These are phyloP conservation scores for Chrysolina americana DNA, from an alignment of 2,888 invertebrate genomes.

Conservation along the genomic window DNA sequence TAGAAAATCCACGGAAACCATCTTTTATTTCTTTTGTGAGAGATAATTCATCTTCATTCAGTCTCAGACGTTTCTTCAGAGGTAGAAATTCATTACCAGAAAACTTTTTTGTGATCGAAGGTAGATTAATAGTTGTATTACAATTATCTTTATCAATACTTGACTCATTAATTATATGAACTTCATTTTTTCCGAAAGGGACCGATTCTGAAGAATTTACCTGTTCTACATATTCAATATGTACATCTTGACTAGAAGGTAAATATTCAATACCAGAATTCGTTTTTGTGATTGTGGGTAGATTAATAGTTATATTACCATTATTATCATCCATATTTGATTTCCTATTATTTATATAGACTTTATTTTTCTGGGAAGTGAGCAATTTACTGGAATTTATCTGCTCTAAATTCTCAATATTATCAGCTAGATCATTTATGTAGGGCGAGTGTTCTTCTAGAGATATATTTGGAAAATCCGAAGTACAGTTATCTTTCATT, in stretches of 20 bases:
- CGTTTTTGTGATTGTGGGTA: conserved; percentile 33
- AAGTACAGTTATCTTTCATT: background rate
- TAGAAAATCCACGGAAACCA: conserved; percentile 30
- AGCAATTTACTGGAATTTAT: conserved; percentile 12
- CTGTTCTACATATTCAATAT: background rate
- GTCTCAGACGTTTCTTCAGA: conserved; percentile 32
- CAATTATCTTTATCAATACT: conserved; percentile 30
- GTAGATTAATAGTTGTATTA: conserved; percentile 33
- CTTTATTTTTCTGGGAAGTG: conserved; percentile 20
- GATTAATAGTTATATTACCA: conserved; percentile 29
- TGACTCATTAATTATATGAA: conserved; percentile 25
- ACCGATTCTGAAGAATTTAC: conserved; percentile 8
- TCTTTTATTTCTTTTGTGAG: conserved; percentile 25
- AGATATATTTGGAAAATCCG: background rate
- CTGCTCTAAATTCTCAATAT: background rate
- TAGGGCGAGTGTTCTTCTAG: background rate
- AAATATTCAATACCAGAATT: conserved; percentile 25
- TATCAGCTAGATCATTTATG: background rate
- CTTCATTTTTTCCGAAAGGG: conserved; percentile 18
- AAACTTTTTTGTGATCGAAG: conserved; percentile 36
- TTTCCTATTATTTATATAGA: conserved; percentile 22
- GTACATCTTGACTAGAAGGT: background rate
- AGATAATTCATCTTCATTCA: conserved; percentile 12
- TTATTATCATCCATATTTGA: conserved; percentile 30
- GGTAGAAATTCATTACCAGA: conserved; percentile 37